Conservation (phyloP, 2,113 vertebrate genomes). For the Otus sunia region DNA sequence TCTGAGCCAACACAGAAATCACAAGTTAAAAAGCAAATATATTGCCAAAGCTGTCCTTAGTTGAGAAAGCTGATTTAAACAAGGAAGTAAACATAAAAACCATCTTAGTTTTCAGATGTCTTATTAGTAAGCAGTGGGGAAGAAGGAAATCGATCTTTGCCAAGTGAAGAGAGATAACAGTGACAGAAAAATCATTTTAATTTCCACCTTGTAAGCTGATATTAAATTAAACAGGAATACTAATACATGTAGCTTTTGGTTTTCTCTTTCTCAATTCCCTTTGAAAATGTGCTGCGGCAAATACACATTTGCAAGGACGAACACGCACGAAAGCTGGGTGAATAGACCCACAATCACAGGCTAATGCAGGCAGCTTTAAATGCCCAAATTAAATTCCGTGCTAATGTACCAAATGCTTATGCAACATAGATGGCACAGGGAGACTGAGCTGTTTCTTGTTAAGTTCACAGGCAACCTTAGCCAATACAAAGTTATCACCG, state of each 20-base stretch:
- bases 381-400: background rate
- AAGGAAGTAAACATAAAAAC: slow-evolving; percentile 60
- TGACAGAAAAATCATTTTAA: slow-evolving; percentile 57
- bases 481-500: background rate
- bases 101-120: slow-evolving; percentile 42
- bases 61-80: slow-evolving; percentile 59
- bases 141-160: slow-evolving; percentile 49
- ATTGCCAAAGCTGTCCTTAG: slow-evolving; percentile 42
- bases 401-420: background rate
- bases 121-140: slow-evolving; percentile 49
- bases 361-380: background rate
- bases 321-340: background rate
- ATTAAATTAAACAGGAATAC: slow-evolving; percentile 54
- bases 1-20: slow-evolving; percentile 50
- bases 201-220: slow-evolving; percentile 47
- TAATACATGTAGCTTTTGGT: background rate
- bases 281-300: slow-evolving; percentile 10
- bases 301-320: background rate
- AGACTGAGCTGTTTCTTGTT: accelerated
- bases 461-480: background rate
- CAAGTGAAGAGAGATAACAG: slow-evolving; percentile 37
- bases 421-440: accelerated
- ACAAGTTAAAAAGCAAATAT: slow-evolving; percentile 45
- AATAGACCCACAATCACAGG: background rate
- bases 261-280: background rate